Conservation (phyloP, 2,888 invertebrate genomes). For the Margaritifera margaritifera region DNA sequence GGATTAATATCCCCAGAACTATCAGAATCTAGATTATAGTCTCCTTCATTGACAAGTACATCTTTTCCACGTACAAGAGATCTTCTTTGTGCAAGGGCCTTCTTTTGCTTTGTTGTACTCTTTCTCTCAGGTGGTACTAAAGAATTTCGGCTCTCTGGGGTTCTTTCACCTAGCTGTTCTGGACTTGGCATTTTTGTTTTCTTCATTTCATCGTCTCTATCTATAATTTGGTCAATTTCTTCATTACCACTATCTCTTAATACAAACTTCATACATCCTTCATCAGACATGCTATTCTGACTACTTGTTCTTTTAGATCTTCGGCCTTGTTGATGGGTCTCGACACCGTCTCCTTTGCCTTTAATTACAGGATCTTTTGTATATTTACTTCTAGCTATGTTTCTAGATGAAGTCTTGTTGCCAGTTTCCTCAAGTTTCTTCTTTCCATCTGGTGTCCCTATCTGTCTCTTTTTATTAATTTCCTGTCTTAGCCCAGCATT, state of each 20-base stretch:
- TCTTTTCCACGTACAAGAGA: constrained; percentile 23
- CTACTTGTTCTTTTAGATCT: no score
- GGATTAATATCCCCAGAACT: constrained; percentile 5
- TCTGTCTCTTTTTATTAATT: constrained; percentile 4
- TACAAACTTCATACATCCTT: not conserved
- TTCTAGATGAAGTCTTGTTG: no score
- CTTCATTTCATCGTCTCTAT: not conserved
- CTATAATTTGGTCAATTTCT: not conserved
- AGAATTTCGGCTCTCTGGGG: constrained; percentile 41
- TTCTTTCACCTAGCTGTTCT: constrained; percentile 34
- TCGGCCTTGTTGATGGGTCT: no score
- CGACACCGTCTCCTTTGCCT: no score
- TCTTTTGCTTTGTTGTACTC: constrained; percentile 56
- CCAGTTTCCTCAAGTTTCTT: constrained; percentile 1
- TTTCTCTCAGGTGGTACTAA: constrained; percentile 36
- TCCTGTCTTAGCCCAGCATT: constrained; percentile 1
- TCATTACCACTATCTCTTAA: constrained; percentile 1
- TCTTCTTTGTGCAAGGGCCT: constrained; percentile 45
- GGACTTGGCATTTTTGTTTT: no score
- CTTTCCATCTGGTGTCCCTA: not conserved
- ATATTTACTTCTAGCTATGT: no score
- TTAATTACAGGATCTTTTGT: no score
- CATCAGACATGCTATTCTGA: not conserved
- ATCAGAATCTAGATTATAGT: constrained; percentile 5
- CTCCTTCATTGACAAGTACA: constrained; percentile 12